phyloP scores from a whole-genome alignment of 2,888 invertebrate genomes.

The Ceriagrion tenellum region DNA sequence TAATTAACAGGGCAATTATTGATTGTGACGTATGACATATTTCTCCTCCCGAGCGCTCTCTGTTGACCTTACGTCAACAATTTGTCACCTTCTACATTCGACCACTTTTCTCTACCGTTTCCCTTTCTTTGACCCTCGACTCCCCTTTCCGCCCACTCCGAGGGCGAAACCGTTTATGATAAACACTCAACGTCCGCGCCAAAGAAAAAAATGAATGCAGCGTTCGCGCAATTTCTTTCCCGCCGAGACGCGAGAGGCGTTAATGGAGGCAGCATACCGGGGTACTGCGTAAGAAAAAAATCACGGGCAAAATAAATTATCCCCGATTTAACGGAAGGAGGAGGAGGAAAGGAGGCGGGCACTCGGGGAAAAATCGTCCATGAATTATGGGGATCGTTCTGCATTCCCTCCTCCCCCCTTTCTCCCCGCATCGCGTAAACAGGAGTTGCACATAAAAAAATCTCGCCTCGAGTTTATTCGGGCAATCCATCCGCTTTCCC shows the following conservation, averaged over 20 bases:
- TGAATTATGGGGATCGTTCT: not conserved
- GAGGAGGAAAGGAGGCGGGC: too few species aligned
- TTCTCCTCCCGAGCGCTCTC: not conserved
- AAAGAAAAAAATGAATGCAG: not conserved
- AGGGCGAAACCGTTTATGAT: not conserved
- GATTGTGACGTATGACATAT: not conserved
- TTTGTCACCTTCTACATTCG: not conserved
- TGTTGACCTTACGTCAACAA: not conserved
- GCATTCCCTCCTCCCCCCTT: too few species aligned
- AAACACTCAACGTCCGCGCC: not conserved
- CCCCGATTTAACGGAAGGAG: not conserved
- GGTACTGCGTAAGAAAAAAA: not conserved
- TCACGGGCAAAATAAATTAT: not conserved
- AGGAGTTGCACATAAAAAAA: slow-evolving; percentile 23
- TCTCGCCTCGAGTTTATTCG: slow-evolving; percentile 28
- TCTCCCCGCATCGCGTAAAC: not conserved
- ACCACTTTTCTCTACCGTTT: not conserved
- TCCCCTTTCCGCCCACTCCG: not conserved
- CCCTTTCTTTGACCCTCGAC: not conserved
- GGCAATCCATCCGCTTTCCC: slow-evolving; percentile 4
- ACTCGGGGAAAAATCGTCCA: not conserved
- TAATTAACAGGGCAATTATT: too few species aligned
- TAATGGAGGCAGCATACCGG: not conserved
- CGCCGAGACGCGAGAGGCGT: not conserved
- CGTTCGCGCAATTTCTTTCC: not conserved